Percentiles rank a stretch among this genome's conserved stretches.
These are phyloP conservation scores for Glandiceps talaboti DNA, from an alignment of 53 echinoderm and acorn worm genomes.

Conservation along the genomic window DNA sequence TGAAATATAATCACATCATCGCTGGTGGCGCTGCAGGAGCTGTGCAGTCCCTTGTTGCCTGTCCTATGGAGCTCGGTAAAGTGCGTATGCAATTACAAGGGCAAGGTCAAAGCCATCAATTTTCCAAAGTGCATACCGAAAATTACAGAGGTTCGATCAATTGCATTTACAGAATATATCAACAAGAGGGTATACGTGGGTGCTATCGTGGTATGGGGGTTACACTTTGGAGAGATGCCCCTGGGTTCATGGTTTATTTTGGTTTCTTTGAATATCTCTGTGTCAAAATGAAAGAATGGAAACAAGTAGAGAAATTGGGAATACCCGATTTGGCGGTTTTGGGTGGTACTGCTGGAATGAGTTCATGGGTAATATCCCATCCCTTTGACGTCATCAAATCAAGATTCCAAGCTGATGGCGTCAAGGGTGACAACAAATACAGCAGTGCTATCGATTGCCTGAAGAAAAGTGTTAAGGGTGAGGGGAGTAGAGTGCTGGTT, in stretches of 20 bases:
- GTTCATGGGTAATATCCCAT: slow-evolving; percentile 53
- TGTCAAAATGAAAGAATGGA: slow-evolving; percentile 31
- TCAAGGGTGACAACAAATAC: slow-evolving; percentile 52
- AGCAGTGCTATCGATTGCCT: slow-evolving; percentile 51
- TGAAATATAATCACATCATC: slow-evolving; percentile 56
- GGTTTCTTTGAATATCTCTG: slow-evolving; percentile 61
- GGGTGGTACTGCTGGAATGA: slow-evolving; percentile 74
- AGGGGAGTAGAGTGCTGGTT: slow-evolving; percentile 51
- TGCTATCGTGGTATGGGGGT: slow-evolving; percentile 53
- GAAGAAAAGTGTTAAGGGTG: slow-evolving; percentile 44
- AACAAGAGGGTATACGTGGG: slow-evolving; percentile 58
- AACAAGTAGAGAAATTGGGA: slow-evolving; percentile 46
- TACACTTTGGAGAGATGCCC: slow-evolving; percentile 61
- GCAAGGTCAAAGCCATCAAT: slow-evolving; percentile 39
- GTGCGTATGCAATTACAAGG: slow-evolving; percentile 78
- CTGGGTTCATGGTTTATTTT: slow-evolving; percentile 74
- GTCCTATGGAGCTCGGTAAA: slow-evolving; percentile 97
- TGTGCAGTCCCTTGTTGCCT: slow-evolving; percentile 61
- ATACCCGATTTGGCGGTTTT: slow-evolving; percentile 47
- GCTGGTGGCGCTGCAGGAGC: slow-evolving; percentile 69
- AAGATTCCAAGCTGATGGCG: slow-evolving; percentile 64
- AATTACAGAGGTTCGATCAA: slow-evolving; percentile 61
- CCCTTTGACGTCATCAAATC: slow-evolving; percentile 68
- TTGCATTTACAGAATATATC: slow-evolving; percentile 51
- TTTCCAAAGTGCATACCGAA: slow-evolving; percentile 10